A percentile compares a stretch with the other conserved stretches of the same genome.
These are phyloP conservation scores for Castor canadensis DNA, from an alignment of 2,113 vertebrate genomes.

Conservation along the genomic window DNA sequence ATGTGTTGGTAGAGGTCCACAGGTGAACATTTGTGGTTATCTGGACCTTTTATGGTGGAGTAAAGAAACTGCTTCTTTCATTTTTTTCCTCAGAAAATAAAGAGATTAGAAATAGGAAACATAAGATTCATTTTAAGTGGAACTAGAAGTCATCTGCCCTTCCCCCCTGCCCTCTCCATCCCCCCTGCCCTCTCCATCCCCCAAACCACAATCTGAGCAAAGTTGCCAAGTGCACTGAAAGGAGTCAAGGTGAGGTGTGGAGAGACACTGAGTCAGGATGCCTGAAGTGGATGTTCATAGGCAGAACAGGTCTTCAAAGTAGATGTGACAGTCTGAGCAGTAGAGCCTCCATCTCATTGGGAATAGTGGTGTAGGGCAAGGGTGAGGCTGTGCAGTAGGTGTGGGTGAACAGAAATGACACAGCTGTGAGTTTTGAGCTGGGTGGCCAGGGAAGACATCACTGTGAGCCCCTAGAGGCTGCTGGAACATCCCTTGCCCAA, in stretches of 20 bases:
- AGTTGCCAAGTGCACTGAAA: not conserved
- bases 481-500: not conserved
- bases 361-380: not conserved
- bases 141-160: not conserved
- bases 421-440: not conserved
- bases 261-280: not conserved
- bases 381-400: not conserved
- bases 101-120: not conserved
- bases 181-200: too few relatives aligned
- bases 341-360: not conserved
- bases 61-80: not conserved
- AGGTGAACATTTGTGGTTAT: not conserved
- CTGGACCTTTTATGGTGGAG: not conserved
- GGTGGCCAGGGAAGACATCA: not conserved
- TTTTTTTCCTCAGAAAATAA: not conserved
- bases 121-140: not conserved
- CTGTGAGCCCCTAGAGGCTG: not conserved
- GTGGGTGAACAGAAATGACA: not conserved
- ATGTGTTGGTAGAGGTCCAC: not conserved
- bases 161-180: too few relatives aligned
- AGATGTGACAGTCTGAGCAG: not conserved
- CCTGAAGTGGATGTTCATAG: not conserved
- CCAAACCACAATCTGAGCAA: not conserved
- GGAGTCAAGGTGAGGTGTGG: too few relatives aligned
- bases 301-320: not conserved